phyloP scores from a whole-genome alignment of 2,888 invertebrate species.

The Eupithecia insigniata region DNA sequence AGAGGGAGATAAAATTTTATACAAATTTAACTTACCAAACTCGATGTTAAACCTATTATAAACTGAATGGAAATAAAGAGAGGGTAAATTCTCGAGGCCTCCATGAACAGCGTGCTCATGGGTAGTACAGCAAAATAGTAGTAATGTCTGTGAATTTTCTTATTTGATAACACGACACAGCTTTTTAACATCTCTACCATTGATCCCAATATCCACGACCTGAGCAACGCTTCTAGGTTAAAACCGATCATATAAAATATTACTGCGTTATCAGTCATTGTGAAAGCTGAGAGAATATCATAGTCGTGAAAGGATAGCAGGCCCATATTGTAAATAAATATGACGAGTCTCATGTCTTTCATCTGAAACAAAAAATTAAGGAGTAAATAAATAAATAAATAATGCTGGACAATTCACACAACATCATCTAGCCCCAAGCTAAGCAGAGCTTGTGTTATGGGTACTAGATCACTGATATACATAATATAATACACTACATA shows the following conservation, averaged over 20 bases:
- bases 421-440: too few relatives aligned
- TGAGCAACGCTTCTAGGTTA: background rate
- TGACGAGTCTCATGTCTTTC: background rate
- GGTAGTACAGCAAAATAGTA: background rate
- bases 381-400: background rate
- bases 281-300: conserved; percentile 1
- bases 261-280: conserved; percentile 5
- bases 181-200: background rate
- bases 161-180: background rate
- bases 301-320: background rate
- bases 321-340: background rate
- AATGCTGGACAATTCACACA: too few relatives aligned
- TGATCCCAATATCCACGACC: background rate
- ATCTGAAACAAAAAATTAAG: background rate
- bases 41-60: background rate
- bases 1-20: background rate
- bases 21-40: background rate
- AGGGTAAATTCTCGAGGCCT: background rate
- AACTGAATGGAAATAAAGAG: background rate
- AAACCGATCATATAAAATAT: background rate
- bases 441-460: too few relatives aligned
- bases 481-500: too few relatives aligned
- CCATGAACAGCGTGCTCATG: background rate
- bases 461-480: too few relatives aligned
- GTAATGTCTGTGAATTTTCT: background rate